These are phyloP conservation scores for Parotia lawesii DNA, from an alignment of 2,113 vertebrate genomes.

Conservation along the genomic window DNA sequence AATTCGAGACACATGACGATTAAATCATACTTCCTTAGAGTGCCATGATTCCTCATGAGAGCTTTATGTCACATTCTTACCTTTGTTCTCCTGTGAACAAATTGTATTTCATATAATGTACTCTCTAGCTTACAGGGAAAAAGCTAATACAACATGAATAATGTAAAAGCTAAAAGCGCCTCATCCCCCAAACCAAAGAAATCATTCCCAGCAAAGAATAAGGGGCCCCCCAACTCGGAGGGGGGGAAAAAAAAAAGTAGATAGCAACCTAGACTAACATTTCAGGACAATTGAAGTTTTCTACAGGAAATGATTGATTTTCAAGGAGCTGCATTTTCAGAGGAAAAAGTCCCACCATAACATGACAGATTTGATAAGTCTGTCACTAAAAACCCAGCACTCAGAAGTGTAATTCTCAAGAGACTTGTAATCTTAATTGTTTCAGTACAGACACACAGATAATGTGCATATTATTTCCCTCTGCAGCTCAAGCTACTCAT, in stretches of 20 bases:
- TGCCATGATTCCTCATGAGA: not conserved
- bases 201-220: not conserved
- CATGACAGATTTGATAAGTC: not conserved
- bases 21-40: not conserved
- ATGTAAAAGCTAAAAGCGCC: not conserved
- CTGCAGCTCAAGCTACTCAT: not conserved
- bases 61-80: not conserved
- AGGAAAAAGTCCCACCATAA: not conserved
- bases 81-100: not conserved
- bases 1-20: not conserved
- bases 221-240: too few species aligned
- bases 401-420: not conserved
- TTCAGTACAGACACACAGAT: not conserved
- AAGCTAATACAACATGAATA: not conserved
- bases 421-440: not conserved
- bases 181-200: not conserved
- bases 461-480: not conserved
- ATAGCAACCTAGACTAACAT: not conserved
- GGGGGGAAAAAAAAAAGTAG: not conserved
- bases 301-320: not conserved
- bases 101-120: not conserved
- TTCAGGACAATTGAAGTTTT: not conserved
- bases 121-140: not conserved
- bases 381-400: not conserved
- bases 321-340: not conserved